These are phyloP conservation scores for Cephus pygmeus DNA, from an alignment of 2,888 invertebrate species.

Conservation along the genomic window DNA sequence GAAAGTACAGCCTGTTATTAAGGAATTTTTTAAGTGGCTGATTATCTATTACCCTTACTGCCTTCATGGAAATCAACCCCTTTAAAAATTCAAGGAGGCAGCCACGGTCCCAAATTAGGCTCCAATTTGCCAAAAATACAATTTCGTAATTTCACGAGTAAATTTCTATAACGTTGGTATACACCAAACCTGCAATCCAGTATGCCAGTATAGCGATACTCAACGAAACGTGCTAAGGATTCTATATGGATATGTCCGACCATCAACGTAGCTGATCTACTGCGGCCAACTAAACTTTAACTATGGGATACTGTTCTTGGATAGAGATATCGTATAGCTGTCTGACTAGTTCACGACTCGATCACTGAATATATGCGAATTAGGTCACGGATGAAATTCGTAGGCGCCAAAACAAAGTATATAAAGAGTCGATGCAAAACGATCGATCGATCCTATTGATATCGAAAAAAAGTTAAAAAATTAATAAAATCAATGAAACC, in stretches of 20 bases:
- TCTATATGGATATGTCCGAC: background rate
- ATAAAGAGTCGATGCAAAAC: too few relatives aligned
- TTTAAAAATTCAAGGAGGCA: background rate
- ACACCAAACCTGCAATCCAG: background rate
- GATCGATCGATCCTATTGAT: too few relatives aligned
- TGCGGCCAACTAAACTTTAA: background rate
- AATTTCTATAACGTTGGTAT: background rate
- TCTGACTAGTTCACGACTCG: background rate
- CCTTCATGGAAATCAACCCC: background rate
- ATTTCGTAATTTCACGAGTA: background rate
- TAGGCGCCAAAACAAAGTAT: background rate
- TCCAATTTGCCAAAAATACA: background rate
- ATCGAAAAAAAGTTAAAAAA: too few relatives aligned
- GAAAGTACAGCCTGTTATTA: background rate
- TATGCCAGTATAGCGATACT: background rate
- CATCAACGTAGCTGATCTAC: background rate
- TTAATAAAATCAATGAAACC: too few relatives aligned
- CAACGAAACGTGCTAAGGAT: background rate
- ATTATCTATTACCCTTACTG: background rate
- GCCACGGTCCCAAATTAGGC: background rate
- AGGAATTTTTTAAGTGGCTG: background rate
- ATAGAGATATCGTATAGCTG: background rate
- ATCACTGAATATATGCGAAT: background rate
- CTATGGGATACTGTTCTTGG: background rate
- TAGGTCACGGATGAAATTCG: background rate